Conservation (phyloP, 2,113 vertebrate species). For the Puntigrus tetrazona region DNA sequence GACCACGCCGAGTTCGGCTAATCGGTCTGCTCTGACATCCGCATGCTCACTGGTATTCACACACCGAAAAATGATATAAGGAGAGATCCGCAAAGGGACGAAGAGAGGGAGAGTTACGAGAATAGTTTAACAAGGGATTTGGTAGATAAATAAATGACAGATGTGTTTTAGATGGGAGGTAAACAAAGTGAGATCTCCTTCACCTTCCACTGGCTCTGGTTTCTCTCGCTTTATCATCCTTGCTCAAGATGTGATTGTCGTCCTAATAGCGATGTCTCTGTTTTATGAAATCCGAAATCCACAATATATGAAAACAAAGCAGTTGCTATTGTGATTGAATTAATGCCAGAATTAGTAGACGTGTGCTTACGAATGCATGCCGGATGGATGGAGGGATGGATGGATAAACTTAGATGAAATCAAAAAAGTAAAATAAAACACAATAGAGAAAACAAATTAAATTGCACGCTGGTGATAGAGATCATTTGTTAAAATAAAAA, state of each 20-base stretch:
- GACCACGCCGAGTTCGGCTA: conserved; percentile 16
- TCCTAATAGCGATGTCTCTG: not conserved
- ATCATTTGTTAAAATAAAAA: not conserved
- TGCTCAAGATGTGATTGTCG: not conserved
- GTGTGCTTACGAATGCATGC: not conserved
- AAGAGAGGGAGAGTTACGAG: conserved; percentile 4
- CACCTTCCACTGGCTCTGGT: not conserved
- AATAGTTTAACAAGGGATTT: conserved; percentile 45
- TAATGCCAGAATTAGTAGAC: not conserved
- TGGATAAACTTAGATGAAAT: not conserved
- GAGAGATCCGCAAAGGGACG: not conserved
- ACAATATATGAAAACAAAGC: not conserved
- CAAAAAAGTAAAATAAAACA: not conserved
- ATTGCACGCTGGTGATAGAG: not conserved
- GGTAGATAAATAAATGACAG: conserved; percentile 40
- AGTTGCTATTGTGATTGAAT: not conserved
- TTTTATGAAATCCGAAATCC: not conserved
- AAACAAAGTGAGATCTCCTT: conserved; percentile 43
- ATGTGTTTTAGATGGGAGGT: conserved; percentile 16
- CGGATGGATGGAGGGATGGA: not conserved
- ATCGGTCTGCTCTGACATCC: not conserved
- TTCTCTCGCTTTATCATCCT: not conserved
- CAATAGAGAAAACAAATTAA: not conserved
- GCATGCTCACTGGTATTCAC: not conserved
- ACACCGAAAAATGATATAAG: not conserved